Base-by-base conservation (phyloP, 2,888 invertebrate genomes). In the Drosophila buzzatii region DNA sequence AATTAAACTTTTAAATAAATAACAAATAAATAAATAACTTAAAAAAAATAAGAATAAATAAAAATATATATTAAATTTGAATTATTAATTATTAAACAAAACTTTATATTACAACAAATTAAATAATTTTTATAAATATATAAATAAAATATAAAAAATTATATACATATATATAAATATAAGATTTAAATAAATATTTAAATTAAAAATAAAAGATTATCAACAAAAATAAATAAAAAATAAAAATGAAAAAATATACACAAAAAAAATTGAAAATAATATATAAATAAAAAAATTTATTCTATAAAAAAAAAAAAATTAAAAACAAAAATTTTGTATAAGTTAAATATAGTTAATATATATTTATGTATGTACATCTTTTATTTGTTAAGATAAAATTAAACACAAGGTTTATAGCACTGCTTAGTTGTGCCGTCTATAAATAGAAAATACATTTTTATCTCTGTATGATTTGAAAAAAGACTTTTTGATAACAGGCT, bases 391-490 rank as follows among this genome's bases (percentile, higher is more conserved):
- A 3, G 45, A 7, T n/a, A 23, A 2, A 41, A 31, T 42, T 31
- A 27, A 56, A 5, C 27, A 56, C 27, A 27, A 27, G 27, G n/a
- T 18, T 39, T n/a, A n/a, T 18, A 18, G 7, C 7, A 14, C 45
- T 1, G 23, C 9, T 3, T 31, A 27, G 10, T 16, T n/a, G 6
- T 20, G 56, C 14, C 42, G 33, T 45, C 35, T 35, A 23, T 35
- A 4, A 58, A 14, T 45, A 45, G 20, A 45, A 35, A 35, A 35
- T 35, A 33, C 31, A 42, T 31, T 56, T 56, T 31, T 41, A 55
- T 39, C 39, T 55, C 7, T 41, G 6, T 8, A 10, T 41, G 55
- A 55, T 41, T 12, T 35, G 27, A 27, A 10, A 42, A 41, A 33
- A n/a, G 2, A 1, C 27, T 41, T 8, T 16, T 9, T 20, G 33